phyloP scores from a whole-genome alignment of 2,797 vertebrate genomes.

The Coregonus ussuriensis region DNA sequence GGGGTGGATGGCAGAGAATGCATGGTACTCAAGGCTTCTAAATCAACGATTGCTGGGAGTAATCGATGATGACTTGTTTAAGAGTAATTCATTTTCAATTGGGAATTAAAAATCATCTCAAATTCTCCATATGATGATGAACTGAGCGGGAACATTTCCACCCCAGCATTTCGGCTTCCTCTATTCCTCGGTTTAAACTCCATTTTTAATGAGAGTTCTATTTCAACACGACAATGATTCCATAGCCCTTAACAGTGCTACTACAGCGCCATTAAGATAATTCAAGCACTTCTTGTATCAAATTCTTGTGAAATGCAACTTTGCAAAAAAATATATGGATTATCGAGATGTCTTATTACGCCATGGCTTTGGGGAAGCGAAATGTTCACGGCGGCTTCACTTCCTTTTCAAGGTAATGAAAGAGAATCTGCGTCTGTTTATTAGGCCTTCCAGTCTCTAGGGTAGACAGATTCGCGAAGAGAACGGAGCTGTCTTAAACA shows the following conservation, averaged over 20 bases:
- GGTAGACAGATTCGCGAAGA: conserved; percentile 56
- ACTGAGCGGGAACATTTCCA: conserved; percentile 24
- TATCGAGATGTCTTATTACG: conserved; percentile 9
- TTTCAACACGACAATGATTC: background rate
- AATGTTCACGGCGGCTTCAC: conserved; percentile 24
- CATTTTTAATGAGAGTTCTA: background rate
- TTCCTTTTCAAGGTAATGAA: conserved; percentile 39
- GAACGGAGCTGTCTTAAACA: conserved; percentile 44
- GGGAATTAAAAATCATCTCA: conserved; percentile 18
- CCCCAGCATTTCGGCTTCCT: conserved; percentile 33
- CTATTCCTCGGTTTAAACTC: background rate
- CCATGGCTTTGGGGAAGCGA: conserved; percentile 13
- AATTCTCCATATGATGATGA: conserved; percentile 19
- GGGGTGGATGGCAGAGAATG: background rate
- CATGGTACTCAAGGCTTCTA: background rate
- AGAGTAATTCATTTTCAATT: conserved; percentile 6
- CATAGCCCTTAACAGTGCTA: background rate
- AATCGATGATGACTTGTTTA: conserved; percentile 4
- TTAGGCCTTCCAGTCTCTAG: conserved; percentile 46
- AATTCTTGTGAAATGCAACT: background rate
- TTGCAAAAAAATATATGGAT: background rate
- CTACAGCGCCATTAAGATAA: background rate
- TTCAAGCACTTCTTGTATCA: background rate
- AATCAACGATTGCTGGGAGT: background rate
- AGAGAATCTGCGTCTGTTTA: conserved; percentile 48